A percentile compares a stretch with the other conserved stretches of the same genome.
phyloP scores from a whole-genome alignment of 2,113 vertebrate genomes.

The Trematocara stigmaticum region DNA sequence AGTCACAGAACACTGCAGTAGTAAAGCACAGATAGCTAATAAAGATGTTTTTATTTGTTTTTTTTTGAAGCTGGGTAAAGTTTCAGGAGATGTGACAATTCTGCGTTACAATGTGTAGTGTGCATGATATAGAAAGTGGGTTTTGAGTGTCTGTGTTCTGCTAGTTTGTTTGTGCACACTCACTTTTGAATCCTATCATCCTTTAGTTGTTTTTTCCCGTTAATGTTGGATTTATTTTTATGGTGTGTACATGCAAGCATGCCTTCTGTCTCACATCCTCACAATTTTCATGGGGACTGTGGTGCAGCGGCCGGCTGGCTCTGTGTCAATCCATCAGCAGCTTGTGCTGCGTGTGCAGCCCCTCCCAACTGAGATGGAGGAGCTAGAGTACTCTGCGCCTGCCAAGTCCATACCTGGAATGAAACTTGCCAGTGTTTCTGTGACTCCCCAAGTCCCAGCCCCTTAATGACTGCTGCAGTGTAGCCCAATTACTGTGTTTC shows the following conservation, averaged over 20 bases:
- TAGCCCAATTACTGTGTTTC: neutral
- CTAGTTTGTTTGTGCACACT: neutral
- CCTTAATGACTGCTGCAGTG: constrained; percentile 1
- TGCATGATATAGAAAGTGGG: neutral
- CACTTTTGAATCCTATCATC: neutral
- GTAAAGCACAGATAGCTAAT: neutral
- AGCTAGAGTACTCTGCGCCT: constrained; percentile 19
- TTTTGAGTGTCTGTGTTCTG: neutral
- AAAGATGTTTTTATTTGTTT: neutral
- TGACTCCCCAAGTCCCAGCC: neutral
- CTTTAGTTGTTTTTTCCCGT: neutral
- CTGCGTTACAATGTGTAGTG: neutral
- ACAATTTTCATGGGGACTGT: constrained; percentile 16
- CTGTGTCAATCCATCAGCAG: constrained; percentile 62
- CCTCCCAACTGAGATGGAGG: constrained; percentile 14
- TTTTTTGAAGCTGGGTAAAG: neutral
- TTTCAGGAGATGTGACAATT: neutral
- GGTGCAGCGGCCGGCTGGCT: constrained; percentile 49
- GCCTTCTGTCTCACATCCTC: constrained; percentile 12
- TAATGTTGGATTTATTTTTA: neutral
- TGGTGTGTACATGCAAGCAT: neutral
- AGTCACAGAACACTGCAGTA: constrained; percentile 22
- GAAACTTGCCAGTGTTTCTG: constrained; percentile 19
- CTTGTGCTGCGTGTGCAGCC: constrained; percentile 68
- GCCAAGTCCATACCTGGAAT: constrained; percentile 48